A percentile compares a stretch with the other conserved stretches of the same genome.
Conservation (phyloP, 2,888 invertebrate species). For the Margaritifera margaritifera region DNA sequence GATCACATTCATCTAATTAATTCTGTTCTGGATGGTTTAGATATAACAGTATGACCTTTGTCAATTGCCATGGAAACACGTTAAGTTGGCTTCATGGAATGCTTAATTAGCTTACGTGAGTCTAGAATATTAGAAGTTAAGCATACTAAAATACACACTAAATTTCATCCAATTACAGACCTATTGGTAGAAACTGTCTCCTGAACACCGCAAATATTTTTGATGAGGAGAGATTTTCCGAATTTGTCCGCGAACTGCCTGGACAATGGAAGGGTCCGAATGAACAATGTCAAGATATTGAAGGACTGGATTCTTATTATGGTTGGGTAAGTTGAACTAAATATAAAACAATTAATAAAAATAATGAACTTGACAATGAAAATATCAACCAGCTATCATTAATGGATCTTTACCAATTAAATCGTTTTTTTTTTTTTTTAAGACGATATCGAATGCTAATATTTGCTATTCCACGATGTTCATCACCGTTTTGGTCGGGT, state of each 20-base stretch:
- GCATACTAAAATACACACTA: background rate
- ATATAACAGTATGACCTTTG: too few relatives aligned
- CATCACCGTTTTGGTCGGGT: too few relatives aligned
- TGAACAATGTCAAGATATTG: constrained; percentile 40
- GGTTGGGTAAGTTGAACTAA: constrained; percentile 37
- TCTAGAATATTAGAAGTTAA: too few relatives aligned
- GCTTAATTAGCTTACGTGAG: too few relatives aligned
- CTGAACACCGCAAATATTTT: constrained; percentile 30
- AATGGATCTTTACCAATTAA: too few relatives aligned
- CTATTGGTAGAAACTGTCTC: constrained; percentile 25
- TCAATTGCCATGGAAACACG: too few relatives aligned
- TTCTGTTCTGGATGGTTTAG: too few relatives aligned
- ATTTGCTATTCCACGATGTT: background rate
- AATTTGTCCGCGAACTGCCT: constrained; percentile 27
- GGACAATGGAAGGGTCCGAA: constrained; percentile 38
- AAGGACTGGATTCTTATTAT: constrained; percentile 41
- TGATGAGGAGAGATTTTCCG: constrained; percentile 28
- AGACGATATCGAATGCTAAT: background rate
- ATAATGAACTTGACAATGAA: too few relatives aligned
- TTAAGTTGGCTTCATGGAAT: too few relatives aligned
- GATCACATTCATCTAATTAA: too few relatives aligned
- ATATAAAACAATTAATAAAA: background rate
- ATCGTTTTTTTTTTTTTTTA: background rate
- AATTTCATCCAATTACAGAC: constrained; percentile 14
- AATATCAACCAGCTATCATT: too few relatives aligned